Evolutionary conservation across 2,888 invertebrate species (phyloP).

Genomic region (Pediacus dermestoides): DNA sequence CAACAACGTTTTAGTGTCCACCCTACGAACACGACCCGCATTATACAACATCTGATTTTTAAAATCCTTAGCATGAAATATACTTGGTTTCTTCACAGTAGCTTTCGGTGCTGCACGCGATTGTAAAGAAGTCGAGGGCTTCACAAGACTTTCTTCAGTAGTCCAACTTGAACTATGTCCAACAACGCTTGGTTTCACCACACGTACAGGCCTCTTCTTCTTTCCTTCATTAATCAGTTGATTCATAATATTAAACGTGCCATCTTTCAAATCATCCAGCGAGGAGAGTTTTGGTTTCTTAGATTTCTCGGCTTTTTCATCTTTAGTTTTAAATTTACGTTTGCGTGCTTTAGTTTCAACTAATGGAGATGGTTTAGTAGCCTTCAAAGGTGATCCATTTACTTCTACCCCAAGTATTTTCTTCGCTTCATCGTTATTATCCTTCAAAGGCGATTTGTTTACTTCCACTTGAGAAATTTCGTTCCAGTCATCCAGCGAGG

Average conservation of each 20-base stretch:
- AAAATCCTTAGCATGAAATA: slow-evolving; percentile 41
- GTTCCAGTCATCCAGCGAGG: too few relatives aligned
- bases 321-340: too few relatives aligned
- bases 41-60: slow-evolving; percentile 39
- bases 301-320: too few relatives aligned
- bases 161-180: slow-evolving; percentile 20
- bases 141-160: slow-evolving; percentile 17
- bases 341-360: too few relatives aligned
- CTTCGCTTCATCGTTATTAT: too few relatives aligned
- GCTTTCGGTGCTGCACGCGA: slow-evolving; percentile 20
- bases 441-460: too few relatives aligned
- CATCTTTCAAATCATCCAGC: slow-evolving; percentile 14
- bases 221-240: slow-evolving; percentile 29
- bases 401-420: too few relatives aligned
- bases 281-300: too few relatives aligned
- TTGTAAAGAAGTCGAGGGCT: slow-evolving; percentile 29
- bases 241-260: slow-evolving; percentile 25
- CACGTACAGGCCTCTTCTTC: slow-evolving; percentile 26
- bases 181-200: slow-evolving; percentile 21
- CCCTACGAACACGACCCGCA: slow-evolving; percentile 32
- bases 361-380: too few relatives aligned
- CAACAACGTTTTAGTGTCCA: slow-evolving; percentile 33
- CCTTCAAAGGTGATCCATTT: too few relatives aligned
- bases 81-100: slow-evolving; percentile 14
- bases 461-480: too few relatives aligned